These are phyloP conservation scores for Epinephelus awoara DNA, from an alignment of 2,797 vertebrate genomes.

Conservation along the genomic window DNA sequence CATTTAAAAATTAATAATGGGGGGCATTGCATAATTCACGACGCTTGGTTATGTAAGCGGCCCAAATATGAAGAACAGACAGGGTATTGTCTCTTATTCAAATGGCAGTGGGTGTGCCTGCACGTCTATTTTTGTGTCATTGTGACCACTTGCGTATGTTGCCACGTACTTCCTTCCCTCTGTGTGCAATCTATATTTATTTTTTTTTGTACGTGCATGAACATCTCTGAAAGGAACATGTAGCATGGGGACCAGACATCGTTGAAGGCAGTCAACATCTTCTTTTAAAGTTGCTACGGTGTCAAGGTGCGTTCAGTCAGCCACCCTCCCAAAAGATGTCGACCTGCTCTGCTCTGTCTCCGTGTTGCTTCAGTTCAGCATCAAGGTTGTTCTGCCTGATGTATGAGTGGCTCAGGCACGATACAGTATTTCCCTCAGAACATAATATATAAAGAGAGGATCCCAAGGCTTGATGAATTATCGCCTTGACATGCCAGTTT, in stretches of 20 bases:
- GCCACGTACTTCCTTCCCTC: not conserved
- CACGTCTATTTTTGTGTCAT: constrained; percentile 10
- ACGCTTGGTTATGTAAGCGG: constrained; percentile 76
- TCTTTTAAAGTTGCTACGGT: constrained; percentile 27
- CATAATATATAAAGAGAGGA: constrained; percentile 33
- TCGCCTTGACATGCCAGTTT: not conserved
- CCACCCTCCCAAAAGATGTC: constrained; percentile 30
- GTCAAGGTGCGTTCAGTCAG: constrained; percentile 53
- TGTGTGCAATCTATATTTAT: not conserved
- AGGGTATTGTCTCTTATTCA: constrained; percentile 62
- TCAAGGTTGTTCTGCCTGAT: constrained; percentile 34
- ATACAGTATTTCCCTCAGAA: constrained; percentile 22
- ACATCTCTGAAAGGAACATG: constrained; percentile 18
- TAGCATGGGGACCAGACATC: constrained; percentile 12
- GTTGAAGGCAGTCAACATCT: constrained; percentile 20
- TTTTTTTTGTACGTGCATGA: not conserved
- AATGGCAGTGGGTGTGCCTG: constrained; percentile 42
- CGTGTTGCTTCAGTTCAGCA: constrained; percentile 53
- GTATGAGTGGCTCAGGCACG: constrained; percentile 20
- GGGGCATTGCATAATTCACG: constrained; percentile 73
- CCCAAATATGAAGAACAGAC: constrained; percentile 66
- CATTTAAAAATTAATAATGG: constrained; percentile 79
- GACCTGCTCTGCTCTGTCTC: constrained; percentile 39
- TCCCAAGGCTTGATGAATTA: constrained; percentile 1
- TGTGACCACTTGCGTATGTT: constrained; percentile 7